These are phyloP conservation scores for Mus spicilegus DNA, from an alignment of 2,113 vertebrate genomes.

Conservation along the genomic window DNA sequence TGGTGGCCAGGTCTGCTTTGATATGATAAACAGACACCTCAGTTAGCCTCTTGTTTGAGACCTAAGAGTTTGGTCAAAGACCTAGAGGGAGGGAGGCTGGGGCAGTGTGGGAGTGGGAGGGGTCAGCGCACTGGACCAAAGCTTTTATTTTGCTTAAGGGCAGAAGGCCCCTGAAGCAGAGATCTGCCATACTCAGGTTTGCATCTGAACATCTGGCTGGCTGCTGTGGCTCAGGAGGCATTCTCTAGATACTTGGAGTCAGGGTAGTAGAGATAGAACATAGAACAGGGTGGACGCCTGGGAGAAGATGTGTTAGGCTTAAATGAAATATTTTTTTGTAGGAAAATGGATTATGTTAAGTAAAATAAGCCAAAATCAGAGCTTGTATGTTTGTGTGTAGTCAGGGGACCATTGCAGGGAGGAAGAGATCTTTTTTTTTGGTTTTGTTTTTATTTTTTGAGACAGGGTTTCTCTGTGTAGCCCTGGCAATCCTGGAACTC, in stretches of 20 bases:
- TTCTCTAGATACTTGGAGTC: neutral
- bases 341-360: neutral
- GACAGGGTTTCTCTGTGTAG: neutral
- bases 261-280: neutral
- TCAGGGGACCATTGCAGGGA: neutral
- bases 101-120: neutral
- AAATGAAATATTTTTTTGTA: neutral
- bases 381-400: neutral
- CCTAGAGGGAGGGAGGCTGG: rapidly evolving
- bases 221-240: neutral
- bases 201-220: neutral
- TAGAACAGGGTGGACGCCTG: neutral
- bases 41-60: neutral
- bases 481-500: neutral
- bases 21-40: neutral
- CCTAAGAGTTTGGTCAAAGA: neutral
- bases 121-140: too few relatives aligned
- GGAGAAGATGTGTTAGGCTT: neutral
- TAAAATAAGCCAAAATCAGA: neutral
- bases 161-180: neutral
- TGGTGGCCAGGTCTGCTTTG: neutral
- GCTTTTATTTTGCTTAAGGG: neutral
- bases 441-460: neutral
- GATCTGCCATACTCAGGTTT: neutral
- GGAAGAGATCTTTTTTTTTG: neutral